Evolutionary conservation across 2,888 invertebrate species (phyloP), one percentile per base, ranked within the genome.

Genomic region (Ctenicera cuprea): DNA sequence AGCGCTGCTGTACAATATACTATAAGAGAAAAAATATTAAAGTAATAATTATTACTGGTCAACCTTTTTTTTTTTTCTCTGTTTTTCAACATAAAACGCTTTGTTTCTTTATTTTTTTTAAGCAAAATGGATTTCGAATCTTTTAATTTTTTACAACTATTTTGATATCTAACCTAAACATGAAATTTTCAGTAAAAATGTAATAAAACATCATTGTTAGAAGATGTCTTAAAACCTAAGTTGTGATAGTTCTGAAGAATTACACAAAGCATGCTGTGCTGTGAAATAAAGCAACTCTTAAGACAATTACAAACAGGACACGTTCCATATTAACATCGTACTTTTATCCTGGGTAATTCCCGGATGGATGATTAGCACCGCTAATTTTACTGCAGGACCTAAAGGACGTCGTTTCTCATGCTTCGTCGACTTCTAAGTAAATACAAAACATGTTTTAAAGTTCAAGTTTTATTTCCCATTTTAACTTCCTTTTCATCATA

Each of bases 311-410:
- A 78, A 72, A 61, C 78, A 73, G 61, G 64, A 72, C 78, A 78
- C 78, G 78, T 78, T 67, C 75, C 71, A 76, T 74, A 78, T 78
- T 78, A 78, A 78, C 78, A 78, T 78, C 75, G 76, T 77, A 71
- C 75, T 76, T 75, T 71, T 72, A 76, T 70, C 72, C 72, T 52
- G 70, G 41, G 37, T 74, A 76, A 77, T 64, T 76, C 78, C 73
- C 75, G 69, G 65, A 78, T 71, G 76, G 65, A 76, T 75, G 76
- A 73, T 76, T 76, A 76, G 65, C 54, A 62, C 68, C 57, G 69
- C 73, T 74, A 77, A 77, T 77, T 78, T 77, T 67, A 67, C 57
- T 71, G 66, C 16, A 67, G 63, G 30, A n/a, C 66, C 59, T 50
- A 41, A 52, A 45, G 57, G 63, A 52, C 71, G 65, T 63, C 64